Evolutionary conservation across 2,797 vertebrate species (phyloP), one percentile per base, ranked within the genome.

Genomic region (Glyptemys insculpta): DNA sequence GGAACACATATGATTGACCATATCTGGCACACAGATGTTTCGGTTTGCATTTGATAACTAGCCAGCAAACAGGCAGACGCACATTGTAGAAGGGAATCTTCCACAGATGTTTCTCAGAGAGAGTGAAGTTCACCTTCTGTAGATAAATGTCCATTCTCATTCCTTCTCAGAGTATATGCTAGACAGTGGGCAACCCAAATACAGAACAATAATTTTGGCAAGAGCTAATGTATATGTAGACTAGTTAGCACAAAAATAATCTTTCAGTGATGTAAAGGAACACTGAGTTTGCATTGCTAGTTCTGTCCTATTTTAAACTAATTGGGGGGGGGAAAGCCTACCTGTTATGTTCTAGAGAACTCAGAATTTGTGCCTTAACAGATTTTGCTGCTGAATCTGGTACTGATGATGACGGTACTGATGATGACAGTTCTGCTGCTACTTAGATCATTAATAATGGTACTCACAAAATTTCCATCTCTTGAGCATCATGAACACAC

Each of bases 1-100:
- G 87, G 37, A 84, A 91, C 93, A 86, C 52, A 88, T 85, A 41
- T 81, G 62, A 95, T 41, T 91, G 76, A 62, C 57, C 34, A 4
- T 94, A 86, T 97, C 92, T 97, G 97, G 95, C 79, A 89, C 52
- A 81, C 97, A 98, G 91, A 96, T 97, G 93, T 92, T 94, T 93
- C 52, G 56, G 72, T 94, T 95, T 93, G 57, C 44, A 96, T 97
- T 96, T 97, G 96, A 92, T 95, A 93, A 81, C 76, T 68, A 16
- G 81, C 91, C 96, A 93, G 82, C 80, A 90, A 90, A 79, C 86
- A 89, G 83, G 86, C 49, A 96, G 82, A 90, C 59, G 54, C 91
- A 86, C 83, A 91, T 81, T 95, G n/a, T 50, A 65, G 87, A 88
- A 47, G 49, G 76, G 76, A 95, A 91, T 97, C 94, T 93, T 41